phyloP scores from a whole-genome alignment of 2,888 invertebrate species.

The Torymus auratus region DNA sequence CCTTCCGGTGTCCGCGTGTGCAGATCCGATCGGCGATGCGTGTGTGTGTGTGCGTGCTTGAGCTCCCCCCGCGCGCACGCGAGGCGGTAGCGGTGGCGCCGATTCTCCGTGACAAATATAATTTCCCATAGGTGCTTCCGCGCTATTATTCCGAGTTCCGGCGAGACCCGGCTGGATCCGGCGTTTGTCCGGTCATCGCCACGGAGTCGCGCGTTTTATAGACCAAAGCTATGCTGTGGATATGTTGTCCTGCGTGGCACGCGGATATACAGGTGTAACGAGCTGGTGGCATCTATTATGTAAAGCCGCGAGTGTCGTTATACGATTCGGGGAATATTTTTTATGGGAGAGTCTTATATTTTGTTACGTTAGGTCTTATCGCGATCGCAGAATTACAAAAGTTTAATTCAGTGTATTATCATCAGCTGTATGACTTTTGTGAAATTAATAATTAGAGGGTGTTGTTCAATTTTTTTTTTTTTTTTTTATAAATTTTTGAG shows the following conservation, averaged over 20 bases:
- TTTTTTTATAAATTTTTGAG: no score
- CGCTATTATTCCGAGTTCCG: slow-evolving; percentile 74
- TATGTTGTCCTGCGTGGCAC: slow-evolving; percentile 10
- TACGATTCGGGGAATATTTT: no score
- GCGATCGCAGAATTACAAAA: no score
- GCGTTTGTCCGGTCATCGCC: slow-evolving; percentile 59
- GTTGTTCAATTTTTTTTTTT: no score
- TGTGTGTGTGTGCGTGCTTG: slow-evolving; percentile 12
- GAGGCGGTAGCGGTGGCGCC: slow-evolving; percentile 35
- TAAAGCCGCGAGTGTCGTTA: no score
- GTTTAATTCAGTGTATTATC: no score
- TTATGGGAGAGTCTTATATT: no score
- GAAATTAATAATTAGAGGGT: no score
- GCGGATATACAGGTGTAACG: no score
- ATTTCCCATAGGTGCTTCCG: slow-evolving; percentile 72
- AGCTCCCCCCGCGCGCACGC: slow-evolving; percentile 44
- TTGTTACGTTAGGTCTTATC: no score
- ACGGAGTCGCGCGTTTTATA: not conserved
- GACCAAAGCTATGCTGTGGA: not conserved
- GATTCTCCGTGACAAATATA: slow-evolving; percentile 73
- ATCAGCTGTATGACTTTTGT: no score
- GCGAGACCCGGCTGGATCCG: slow-evolving; percentile 63
- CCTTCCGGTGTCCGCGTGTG: slow-evolving; percentile 67
- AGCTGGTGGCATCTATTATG: no score
- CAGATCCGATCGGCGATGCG: slow-evolving; percentile 66